Conservation (phyloP, 2,113 vertebrate genomes). For the Athene noctua region DNA sequence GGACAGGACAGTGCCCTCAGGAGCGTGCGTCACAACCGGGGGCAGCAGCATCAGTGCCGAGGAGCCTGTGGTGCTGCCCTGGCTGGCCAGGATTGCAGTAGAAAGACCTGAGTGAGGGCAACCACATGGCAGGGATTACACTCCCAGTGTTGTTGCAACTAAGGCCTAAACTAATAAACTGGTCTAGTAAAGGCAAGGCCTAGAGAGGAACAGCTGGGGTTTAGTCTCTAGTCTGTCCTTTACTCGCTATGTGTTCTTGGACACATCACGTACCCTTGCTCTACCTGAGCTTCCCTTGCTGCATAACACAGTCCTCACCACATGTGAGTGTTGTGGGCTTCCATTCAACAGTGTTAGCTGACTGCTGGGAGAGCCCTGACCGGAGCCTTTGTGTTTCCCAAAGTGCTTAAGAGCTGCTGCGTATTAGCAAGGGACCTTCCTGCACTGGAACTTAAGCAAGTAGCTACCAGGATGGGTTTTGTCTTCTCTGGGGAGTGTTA, state of each 20-base stretch:
- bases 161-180: not conserved
- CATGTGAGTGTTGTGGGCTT: rapidly evolving
- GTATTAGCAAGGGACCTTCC: not conserved
- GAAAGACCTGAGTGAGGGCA: rapidly evolving
- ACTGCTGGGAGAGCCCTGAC: not conserved
- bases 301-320: rapidly evolving
- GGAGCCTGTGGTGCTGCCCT: not conserved
- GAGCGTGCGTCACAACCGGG: rapidly evolving
- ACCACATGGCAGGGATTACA: rapidly evolving
- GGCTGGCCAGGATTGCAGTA: not conserved
- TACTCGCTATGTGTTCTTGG: not conserved
- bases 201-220: not conserved
- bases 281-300: not conserved
- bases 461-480: not conserved
- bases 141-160: not conserved
- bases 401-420: not conserved
- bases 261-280: rapidly evolving
- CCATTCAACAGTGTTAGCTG: not conserved
- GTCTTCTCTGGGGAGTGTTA: not conserved
- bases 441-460: not conserved
- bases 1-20: not conserved
- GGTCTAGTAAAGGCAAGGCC: not conserved
- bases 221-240: not conserved
- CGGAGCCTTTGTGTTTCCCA: not conserved
- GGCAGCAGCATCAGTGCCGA: rapidly evolving